These are phyloP conservation scores for Rhea americana DNA, from an alignment of 2,113 vertebrate genomes.

Conservation along the genomic window DNA sequence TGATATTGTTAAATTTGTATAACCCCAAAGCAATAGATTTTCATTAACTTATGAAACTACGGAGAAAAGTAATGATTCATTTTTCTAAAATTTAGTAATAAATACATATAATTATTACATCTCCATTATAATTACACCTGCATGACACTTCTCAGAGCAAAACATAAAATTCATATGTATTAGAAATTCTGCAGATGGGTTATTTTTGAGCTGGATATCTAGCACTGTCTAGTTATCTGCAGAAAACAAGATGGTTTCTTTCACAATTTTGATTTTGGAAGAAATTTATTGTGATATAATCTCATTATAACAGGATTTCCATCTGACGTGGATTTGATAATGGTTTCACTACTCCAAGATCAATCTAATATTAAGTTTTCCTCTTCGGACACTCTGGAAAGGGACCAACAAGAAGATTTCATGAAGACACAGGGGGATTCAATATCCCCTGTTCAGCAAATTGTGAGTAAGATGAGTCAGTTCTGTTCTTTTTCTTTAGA, in stretches of 20 bases:
- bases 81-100: not conserved
- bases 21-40: not conserved
- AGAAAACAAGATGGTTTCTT: not conserved
- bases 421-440: constrained; percentile 78
- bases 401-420: constrained; percentile 69
- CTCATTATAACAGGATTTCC: constrained; percentile 62
- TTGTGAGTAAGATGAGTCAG: constrained; percentile 67
- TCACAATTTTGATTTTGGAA: not conserved
- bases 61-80: not conserved
- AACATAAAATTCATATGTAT: rapidly evolving
- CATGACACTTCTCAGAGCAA: not conserved
- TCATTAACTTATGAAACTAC: rapidly evolving
- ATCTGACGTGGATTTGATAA: constrained; percentile 66
- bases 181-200: not conserved
- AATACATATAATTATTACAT: not conserved
- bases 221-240: no score
- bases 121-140: not conserved
- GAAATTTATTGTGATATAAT: not conserved
- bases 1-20: not conserved
- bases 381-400: constrained; percentile 71
- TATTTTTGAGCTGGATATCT: not conserved
- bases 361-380: constrained; percentile 77
- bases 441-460: constrained; percentile 70
- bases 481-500: not conserved
- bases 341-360: constrained; percentile 78